phyloP scores from a whole-genome alignment of 2,113 vertebrate species.

The Caracal caracal region DNA sequence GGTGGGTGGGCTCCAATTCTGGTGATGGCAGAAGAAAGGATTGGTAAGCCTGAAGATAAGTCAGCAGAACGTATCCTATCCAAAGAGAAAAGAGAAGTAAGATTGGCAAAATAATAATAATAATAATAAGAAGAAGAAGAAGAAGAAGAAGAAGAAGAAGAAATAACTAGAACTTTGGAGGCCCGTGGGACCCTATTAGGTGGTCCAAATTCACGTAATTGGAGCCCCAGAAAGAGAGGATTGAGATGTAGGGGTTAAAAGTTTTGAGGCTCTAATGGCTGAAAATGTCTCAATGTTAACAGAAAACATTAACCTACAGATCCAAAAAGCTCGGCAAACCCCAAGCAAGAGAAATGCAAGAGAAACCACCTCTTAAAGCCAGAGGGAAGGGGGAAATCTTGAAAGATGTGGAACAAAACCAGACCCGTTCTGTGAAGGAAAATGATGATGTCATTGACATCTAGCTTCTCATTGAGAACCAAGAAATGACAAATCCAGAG shows the following conservation, averaged over 20 bases:
- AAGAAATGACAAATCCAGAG: neutral
- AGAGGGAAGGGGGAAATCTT: neutral
- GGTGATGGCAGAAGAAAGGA: neutral
- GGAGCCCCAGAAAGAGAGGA: neutral
- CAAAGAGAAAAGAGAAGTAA: neutral
- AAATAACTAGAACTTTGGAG: neutral
- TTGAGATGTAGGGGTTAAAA: neutral
- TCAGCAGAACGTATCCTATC: neutral
- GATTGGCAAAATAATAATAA: neutral
- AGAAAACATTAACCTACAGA: neutral
- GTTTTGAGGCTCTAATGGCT: neutral
- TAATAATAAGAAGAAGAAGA: too few species aligned
- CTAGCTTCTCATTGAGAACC: neutral
- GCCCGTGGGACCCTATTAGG: fast-evolving
- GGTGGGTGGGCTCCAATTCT: neutral
- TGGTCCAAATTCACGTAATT: fast-evolving
- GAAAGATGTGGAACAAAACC: neutral
- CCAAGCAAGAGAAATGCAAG: neutral
- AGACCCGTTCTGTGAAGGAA: neutral
- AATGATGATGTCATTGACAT: neutral
- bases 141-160: too few species aligned
- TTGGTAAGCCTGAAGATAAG: neutral
- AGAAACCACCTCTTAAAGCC: neutral
- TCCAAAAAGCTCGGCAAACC: neutral
- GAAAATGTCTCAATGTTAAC: neutral